Evolutionary conservation across 1,140 invertebrate species (phyloP), one percentile per base, ranked within the genome.

Genomic region (Euglossa dilemma): DNA sequence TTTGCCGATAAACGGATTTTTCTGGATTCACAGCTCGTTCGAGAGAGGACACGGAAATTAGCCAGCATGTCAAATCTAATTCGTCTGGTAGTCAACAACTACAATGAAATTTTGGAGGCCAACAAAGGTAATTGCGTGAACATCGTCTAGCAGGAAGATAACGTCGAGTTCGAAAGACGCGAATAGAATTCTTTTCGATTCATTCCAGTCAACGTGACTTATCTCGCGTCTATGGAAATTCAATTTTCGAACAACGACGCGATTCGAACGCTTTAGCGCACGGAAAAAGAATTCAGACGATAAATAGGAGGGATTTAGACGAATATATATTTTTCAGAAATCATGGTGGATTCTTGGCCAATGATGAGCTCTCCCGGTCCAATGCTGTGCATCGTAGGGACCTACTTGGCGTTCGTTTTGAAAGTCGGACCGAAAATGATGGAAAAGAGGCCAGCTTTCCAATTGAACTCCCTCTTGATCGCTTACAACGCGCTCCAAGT

Each of bases 401-500:
- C 94, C 0, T 97, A 97, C 83, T 94, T 97, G 9, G 94, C 95
- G 82, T 96, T 97, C 82, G 96, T 97, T 0, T 93, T 97, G 84
- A 95, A 95, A 91, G 88, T 96, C 47, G 97, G 97, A n/a, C 97
- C 97, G 20, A 94, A 95, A 87, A 94, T 95, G 85, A 98, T 97
- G 97, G 94, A 96, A 91, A 94, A 96, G 84, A 93, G 96, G 64
- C 94, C 96, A 89, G 95, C 97, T 4, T 96, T 96, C 84, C 93
- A 97, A 73, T 91, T 98, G 0, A 96, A 96, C 83, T 92, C 90
- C 16, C 74, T 96, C 8, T 93, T 97, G 88, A 95, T 97, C 64
- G 83, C 94, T 50, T 98, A 98, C 92, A 98, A 98, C 89, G 94
- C 95, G 23, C 95, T 95, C 72, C 96, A 97, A 93, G 96, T 97